Evolutionary conservation across 2,888 invertebrate species (phyloP), one percentile per base, ranked within the genome.

Genomic region (Cylindroiulus punctatus): DNA sequence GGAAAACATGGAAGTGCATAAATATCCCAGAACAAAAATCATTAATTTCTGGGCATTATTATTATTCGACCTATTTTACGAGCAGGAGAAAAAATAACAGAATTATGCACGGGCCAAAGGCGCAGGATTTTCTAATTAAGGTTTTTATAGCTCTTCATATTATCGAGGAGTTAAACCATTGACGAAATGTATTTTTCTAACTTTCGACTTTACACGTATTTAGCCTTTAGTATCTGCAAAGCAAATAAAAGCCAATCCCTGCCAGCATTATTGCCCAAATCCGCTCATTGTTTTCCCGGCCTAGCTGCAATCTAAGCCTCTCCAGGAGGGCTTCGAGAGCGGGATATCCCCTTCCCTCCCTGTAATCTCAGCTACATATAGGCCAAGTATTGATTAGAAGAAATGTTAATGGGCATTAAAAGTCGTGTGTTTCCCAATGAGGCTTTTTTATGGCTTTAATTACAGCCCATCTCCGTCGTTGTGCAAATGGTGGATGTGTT

Each of bases 181-280:
- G 65, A 65, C 65, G 65, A 65, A 65, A 65, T 65, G 65, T 65
- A 65, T 65, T 65, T 65, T 65, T 65, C 65, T 65, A 65, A 65
- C 65, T 57, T 57, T 57, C 57, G 57, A 57, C 57, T 65, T 65
- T 65, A 65, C 65, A 65, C 65, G 65, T 65, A 65, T 65, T 65
- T 65, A 65, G 22, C 65, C 65, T 65, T 65, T 65, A 65, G 65
- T 65, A 65, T 65, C 65, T 65, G 65, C 65, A 65, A 65, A 65
- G 65, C 65, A 65, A 65, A 65, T 65, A 65, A 65, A 65, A 65
- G 65, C 65, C 65, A 65, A 65, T 65, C 65, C 65, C 65, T 65
- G 65, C 65, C 65, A 22, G 65, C 65, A 65, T 65, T 65, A 65
- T 65, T 65, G 65, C 65, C 65, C 65, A 65, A 65, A 65, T 65